These are phyloP conservation scores for Lasioglossum villosulum DNA, from an alignment of 2,888 invertebrate genomes.

Conservation along the genomic window DNA sequence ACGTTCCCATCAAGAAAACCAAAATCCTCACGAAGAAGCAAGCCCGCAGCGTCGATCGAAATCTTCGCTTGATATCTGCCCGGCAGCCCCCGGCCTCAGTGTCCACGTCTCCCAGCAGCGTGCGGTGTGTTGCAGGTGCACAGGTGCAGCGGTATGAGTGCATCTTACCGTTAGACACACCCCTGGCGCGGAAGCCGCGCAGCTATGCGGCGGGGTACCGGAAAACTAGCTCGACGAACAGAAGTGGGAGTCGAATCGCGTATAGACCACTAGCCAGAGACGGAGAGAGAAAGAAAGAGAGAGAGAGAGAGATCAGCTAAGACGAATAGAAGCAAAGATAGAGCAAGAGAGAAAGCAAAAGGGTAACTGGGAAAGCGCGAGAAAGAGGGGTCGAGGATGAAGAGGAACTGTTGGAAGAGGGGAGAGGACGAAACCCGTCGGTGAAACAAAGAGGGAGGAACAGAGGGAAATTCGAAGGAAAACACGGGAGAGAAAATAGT, in stretches of 20 bases:
- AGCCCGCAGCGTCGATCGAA: slow-evolving; percentile 15
- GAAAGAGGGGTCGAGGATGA: slow-evolving; percentile 7
- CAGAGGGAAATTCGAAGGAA: slow-evolving; percentile 33
- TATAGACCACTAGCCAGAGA: slow-evolving; percentile 17
- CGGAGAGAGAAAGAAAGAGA: slow-evolving; percentile 15
- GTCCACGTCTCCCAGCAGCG: slow-evolving; percentile 13
- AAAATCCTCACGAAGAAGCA: not conserved
- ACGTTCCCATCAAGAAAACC: not conserved
- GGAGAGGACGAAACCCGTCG: slow-evolving; percentile 5
- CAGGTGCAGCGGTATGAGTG: slow-evolving; percentile 62
- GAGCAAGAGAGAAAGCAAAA: not conserved
- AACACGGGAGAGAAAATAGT: slow-evolving; percentile 13
- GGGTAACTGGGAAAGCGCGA: not conserved
- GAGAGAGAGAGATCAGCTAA: slow-evolving; percentile 11
- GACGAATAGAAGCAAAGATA: slow-evolving; percentile 21
- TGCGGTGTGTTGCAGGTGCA: slow-evolving; percentile 54
- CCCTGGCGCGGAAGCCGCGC: slow-evolving; percentile 57
- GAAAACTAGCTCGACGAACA: slow-evolving; percentile 32
- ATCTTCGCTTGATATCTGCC: slow-evolving; percentile 38
- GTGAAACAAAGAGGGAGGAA: not conserved
- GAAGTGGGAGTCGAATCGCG: slow-evolving; percentile 50
- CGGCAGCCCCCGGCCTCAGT: slow-evolving; percentile 15
- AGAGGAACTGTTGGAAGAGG: not conserved
- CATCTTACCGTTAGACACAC: slow-evolving; percentile 73
- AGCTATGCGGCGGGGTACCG: slow-evolving; percentile 36